Conservation (phyloP, 2,888 invertebrate species). For the Mayetiola destructor region DNA sequence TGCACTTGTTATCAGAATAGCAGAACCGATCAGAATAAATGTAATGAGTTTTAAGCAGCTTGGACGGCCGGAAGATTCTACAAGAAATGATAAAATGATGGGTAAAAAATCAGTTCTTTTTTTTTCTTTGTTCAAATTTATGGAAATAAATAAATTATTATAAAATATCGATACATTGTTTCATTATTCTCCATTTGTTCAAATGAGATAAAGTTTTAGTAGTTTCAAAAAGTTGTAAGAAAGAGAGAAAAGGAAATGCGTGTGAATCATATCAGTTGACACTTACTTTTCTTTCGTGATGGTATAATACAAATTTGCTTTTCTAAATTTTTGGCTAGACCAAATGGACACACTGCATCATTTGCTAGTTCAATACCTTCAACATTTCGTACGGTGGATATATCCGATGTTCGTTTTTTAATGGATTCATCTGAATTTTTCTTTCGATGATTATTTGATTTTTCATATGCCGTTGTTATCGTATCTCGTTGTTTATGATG, state of each 20-base stretch:
- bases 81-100: constrained; percentile 16
- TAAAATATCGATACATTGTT: neutral
- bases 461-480: neutral
- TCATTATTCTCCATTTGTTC: neutral
- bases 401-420: neutral
- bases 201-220: neutral
- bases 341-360: constrained; percentile 12
- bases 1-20: constrained; percentile 33
- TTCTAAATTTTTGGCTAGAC: constrained; percentile 14
- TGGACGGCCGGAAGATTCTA: constrained; percentile 36
- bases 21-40: constrained; percentile 32
- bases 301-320: constrained; percentile 17
- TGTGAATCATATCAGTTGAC: neutral
- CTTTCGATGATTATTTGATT: neutral
- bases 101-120: neutral
- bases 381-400: constrained; percentile 23
- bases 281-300: constrained; percentile 17
- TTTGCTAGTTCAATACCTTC: constrained; percentile 25
- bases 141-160: neutral
- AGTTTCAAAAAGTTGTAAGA: neutral
- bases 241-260: neutral
- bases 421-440: neutral
- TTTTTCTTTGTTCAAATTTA: neutral
- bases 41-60: constrained; percentile 35
- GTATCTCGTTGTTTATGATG: neutral